These are phyloP conservation scores for Acropternis orthonyx DNA, from an alignment of 2,797 vertebrate genomes.

Conservation along the genomic window DNA sequence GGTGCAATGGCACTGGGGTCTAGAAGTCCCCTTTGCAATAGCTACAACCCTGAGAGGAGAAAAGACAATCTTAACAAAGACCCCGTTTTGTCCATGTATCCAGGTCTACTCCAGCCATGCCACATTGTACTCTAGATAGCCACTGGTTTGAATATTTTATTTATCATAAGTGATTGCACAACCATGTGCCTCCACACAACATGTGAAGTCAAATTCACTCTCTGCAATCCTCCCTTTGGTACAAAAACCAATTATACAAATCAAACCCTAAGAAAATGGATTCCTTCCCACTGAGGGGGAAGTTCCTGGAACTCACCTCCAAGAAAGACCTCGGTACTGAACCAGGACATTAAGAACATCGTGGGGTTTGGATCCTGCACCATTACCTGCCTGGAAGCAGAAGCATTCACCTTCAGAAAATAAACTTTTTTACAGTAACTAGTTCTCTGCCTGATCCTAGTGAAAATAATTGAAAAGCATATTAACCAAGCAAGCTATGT, in stretches of 20 bases:
- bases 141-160: not conserved
- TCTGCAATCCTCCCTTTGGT: not conserved
- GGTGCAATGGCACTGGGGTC: not conserved
- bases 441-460: not conserved
- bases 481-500: not conserved
- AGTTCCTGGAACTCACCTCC: constrained; percentile 73
- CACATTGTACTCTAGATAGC: not conserved
- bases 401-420: not conserved
- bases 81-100: fast-evolving
- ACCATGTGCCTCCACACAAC: not conserved
- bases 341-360: constrained; percentile 62
- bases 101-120: not conserved
- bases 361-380: constrained; percentile 62
- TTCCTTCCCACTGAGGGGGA: not conserved
- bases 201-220: not conserved
- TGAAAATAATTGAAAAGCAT: not conserved
- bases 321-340: constrained; percentile 80
- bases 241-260: not conserved
- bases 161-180: not conserved
- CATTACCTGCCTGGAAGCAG: constrained; percentile 74
- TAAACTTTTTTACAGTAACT: not conserved
- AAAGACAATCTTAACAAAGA: not conserved
- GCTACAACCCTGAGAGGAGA: not conserved
- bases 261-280: not conserved
- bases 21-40: not conserved